Base-by-base conservation (phyloP, 1,140 invertebrate species). In the Diploscapter pachys region DNA sequence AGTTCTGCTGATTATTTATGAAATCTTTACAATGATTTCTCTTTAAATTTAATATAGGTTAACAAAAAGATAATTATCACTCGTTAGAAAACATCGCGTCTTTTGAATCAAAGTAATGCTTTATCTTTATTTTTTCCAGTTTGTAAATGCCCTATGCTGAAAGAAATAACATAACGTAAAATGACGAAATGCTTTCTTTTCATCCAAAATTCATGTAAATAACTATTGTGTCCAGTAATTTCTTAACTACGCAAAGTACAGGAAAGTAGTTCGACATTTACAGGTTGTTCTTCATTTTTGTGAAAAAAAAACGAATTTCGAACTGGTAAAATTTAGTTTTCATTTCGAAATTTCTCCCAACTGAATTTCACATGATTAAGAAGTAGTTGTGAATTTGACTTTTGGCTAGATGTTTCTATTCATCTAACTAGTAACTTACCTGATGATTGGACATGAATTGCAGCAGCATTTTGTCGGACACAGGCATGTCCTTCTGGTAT, bases 371-470 rank as follows among this genome's bases (percentile, higher is more conserved):
- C 31, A 31, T 31, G 31, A 31, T 31, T 31, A 31, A 31, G 31
- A 31, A 31, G 31, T 31, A 31, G 31, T 31, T 31, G 31, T 31
- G 31, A 31, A 31, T 31, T 31, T 31, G 31, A 31, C 31, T 31
- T 31, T 31, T 31, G 31, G 31, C 31, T 31, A 31, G 31, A 31
- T 31, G 31, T 31, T 31, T 31, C 31, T 31, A 31, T 31, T 31
- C 31, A 31, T 31, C 31, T 31, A 31, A 31, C 31, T 31, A 31
- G 31, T 31, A 31, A 31, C 31, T 31, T 31, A 31, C 31, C 76
- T 79, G 78, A 62, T 79, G 78, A 51, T 68, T 74, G 62, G 76
- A 75, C 78, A 79, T 79, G 66, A 79, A 79, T 64, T 65, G 63
- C 72, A 79, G 71, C 48, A 79, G 72, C 4, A 79, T n/a, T 70